Evolutionary conservation across 2,888 invertebrate species (phyloP).

Genomic region (Agrilus cyanescens): DNA sequence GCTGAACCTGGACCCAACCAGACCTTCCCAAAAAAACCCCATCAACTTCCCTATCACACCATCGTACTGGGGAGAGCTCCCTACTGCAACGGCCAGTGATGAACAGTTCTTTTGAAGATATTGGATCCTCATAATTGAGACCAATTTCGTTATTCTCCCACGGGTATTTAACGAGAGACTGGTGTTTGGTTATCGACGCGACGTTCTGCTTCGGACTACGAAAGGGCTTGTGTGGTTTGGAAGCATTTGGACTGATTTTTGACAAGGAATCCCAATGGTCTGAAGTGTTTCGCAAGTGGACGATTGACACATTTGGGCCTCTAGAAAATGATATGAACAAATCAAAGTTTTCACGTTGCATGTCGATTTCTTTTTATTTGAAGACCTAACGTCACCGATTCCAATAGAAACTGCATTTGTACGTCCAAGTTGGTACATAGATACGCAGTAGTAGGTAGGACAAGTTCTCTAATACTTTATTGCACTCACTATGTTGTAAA

Average conservation of each 20-base stretch:
- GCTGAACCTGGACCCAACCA: conserved; percentile 47
- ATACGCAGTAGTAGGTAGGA: background rate
- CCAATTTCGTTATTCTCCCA: conserved; percentile 15
- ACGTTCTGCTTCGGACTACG: conserved; percentile 7
- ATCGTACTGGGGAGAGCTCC: conserved; percentile 45
- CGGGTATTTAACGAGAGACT: conserved; percentile 21
- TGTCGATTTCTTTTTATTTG: too few species aligned
- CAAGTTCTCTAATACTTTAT: background rate
- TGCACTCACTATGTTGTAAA: background rate
- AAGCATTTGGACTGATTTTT: conserved; percentile 25
- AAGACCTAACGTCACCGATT: too few species aligned
- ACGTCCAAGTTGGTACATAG: too few species aligned
- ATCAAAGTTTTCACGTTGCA: too few species aligned
- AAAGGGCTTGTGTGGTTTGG: conserved; percentile 24
- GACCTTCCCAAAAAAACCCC: conserved; percentile 45
- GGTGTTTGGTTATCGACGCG: conserved; percentile 25
- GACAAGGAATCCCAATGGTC: conserved; percentile 40
- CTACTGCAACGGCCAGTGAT: conserved; percentile 35
- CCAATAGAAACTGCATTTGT: conserved; percentile 2
- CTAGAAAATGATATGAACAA: conserved; percentile 30
- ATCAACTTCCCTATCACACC: conserved; percentile 48
- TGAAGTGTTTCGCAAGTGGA: conserved; percentile 42
- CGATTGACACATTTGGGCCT: conserved; percentile 43
- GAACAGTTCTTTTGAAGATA: conserved; percentile 37
- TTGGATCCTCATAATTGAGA: conserved; percentile 31